Percentiles rank a stretch among this genome's conserved stretches.
These are phyloP conservation scores for Dallia pectoralis DNA, from an alignment of 2,797 vertebrate genomes.

Conservation along the genomic window DNA sequence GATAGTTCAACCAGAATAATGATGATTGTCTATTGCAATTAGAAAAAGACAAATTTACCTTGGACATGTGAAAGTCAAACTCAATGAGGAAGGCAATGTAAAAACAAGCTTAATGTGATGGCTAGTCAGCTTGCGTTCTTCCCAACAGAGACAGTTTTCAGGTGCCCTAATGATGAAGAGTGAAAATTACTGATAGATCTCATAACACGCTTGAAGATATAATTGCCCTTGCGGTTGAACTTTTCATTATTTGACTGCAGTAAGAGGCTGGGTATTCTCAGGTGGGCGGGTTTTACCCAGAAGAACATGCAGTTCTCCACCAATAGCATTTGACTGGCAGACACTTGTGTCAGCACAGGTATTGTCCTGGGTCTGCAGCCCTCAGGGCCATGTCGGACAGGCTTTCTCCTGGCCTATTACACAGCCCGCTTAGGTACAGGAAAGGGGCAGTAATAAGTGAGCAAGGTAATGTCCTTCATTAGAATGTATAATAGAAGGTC, in stretches of 20 bases:
- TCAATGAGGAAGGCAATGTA: slow-evolving; percentile 15
- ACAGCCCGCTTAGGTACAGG: not conserved
- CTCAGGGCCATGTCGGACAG: not conserved
- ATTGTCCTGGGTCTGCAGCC: not conserved
- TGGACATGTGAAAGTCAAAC: not conserved
- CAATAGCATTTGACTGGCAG: not conserved
- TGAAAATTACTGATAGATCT: slow-evolving; percentile 26
- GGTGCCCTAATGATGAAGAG: slow-evolving; percentile 32
- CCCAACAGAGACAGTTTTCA: slow-evolving; percentile 33
- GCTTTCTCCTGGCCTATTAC: not conserved
- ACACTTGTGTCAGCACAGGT: not conserved
- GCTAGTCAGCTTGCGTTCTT: slow-evolving; percentile 13
- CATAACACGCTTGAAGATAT: slow-evolving; percentile 29
- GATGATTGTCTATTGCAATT: not conserved
- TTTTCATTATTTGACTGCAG: slow-evolving; percentile 25
- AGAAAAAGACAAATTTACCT: not conserved
- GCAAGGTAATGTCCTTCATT: not conserved
- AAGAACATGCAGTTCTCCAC: slow-evolving; percentile 6
- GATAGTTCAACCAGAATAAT: not conserved
- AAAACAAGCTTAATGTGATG: slow-evolving; percentile 27
- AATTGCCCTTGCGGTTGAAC: slow-evolving; percentile 27
- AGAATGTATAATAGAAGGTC: not conserved
- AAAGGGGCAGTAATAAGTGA: not conserved
- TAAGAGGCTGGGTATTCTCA: slow-evolving; percentile 26
- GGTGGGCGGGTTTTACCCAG: slow-evolving; percentile 10